Base-by-base conservation (phyloP, 1,140 invertebrate species). In the Aphis gossypii region DNA sequence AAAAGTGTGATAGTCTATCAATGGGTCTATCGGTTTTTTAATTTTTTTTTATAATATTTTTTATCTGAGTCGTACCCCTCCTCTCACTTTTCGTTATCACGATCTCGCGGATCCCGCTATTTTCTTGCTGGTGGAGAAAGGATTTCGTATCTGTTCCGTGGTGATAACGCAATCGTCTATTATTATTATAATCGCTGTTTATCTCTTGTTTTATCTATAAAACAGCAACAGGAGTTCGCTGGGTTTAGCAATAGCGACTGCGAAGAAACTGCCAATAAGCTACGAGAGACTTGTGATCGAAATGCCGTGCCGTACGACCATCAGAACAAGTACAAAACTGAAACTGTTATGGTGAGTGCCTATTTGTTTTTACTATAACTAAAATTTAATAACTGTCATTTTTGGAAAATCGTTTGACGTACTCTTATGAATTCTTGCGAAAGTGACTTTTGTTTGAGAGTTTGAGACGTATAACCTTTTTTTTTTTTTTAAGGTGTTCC, bases 141-240 rank as follows among this genome's bases (percentile, higher is more conserved):
- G 60, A 76, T 76, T 76, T 76, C 60, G 18, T 76, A 76, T 76
- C 60, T n/a, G n/a, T 44, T 48, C 23, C 3, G 14, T 1, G n/a
- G 14, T 44, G 54, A 90, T 60, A 68, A 90, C 25, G 18, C n/a
- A 8, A 68, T 60, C 14, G 38, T 8, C 41, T 54, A 38, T 56
- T 35, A 35, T 90, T 44, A 68, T 68, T 68, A 18, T 18, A 76
- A n/a, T n/a, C 30, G n/a, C n/a, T 76, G n/a, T 76, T n/a, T n/a
- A 14, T 30, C 30, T 76, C 30, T 35, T n/a, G 30, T 76, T 76
- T 76, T 18, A 76, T 76, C n/a, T 35, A 14, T 11, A 35, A 11
- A n/a, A n/a, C n/a, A 93, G 76, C 76, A 82, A 84, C 82, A 83
- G 21, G 92, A 93, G 21, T 93, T 93, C 25, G 41, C 11, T 44